Conservation (phyloP, 2,797 vertebrate genomes). For the Centroberyx gerrardi region DNA sequence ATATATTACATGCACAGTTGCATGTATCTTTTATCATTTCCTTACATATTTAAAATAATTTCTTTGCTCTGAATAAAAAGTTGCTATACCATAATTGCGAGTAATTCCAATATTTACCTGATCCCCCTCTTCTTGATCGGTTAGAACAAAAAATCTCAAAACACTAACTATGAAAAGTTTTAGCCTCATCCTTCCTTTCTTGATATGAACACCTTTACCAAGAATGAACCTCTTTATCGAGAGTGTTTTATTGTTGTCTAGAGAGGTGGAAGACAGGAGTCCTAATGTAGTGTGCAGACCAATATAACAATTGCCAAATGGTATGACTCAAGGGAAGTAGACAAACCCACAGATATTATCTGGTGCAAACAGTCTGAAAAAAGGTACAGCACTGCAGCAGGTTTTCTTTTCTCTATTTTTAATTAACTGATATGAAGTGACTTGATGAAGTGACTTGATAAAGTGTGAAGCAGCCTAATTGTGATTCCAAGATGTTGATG, state of each 20-base stretch:
- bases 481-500: too few relatives aligned
- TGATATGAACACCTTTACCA: background rate
- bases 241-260: background rate
- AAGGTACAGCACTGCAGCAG: background rate
- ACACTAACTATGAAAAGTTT: slow-evolving; percentile 13
- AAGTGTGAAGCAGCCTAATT: too few relatives aligned
- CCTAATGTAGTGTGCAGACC: background rate
- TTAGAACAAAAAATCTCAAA: slow-evolving; percentile 17
- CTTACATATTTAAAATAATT: background rate
- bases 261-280: background rate
- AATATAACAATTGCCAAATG: background rate
- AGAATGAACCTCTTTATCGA: background rate
- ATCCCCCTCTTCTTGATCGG: slow-evolving; percentile 16
- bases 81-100: background rate
- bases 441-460: too few relatives aligned
- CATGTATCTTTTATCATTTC: background rate
- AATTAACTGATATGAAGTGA: too few relatives aligned
- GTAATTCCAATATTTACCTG: slow-evolving; percentile 24
- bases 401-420: too few relatives aligned
- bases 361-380: slow-evolving; percentile 2
- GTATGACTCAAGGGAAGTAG: background rate
- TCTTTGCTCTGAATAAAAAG: background rate
- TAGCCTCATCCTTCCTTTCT: slow-evolving; percentile 37
- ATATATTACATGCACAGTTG: background rate
- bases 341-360: slow-evolving; percentile 42